phyloP scores from a whole-genome alignment of 2,797 vertebrate species.

The Protosalanx chinensis region DNA sequence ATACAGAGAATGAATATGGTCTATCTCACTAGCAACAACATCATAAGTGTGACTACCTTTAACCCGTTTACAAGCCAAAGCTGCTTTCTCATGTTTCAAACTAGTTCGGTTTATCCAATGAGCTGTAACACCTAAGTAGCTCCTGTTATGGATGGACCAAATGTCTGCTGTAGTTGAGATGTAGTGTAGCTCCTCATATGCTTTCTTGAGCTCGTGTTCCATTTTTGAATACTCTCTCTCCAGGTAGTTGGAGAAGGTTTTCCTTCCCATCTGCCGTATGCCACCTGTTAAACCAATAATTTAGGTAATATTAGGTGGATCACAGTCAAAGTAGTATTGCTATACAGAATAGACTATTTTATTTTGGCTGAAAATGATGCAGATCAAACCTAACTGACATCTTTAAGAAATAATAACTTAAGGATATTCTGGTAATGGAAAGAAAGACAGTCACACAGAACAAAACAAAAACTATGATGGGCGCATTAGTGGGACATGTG shows the following conservation, averaged over 20 bases:
- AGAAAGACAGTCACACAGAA: too few species aligned
- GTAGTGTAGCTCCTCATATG: conserved; percentile 22
- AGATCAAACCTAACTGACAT: too few species aligned
- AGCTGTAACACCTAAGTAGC: conserved; percentile 27
- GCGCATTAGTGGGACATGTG: too few species aligned
- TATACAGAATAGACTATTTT: too few species aligned
- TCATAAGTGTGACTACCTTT: conserved; percentile 29
- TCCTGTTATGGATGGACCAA: conserved; percentile 25
- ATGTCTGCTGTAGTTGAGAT: conserved; percentile 36
- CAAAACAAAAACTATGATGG: too few species aligned
- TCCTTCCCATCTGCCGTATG: conserved; percentile 6
- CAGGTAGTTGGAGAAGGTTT: conserved; percentile 18
- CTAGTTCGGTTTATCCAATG: conserved; percentile 33
- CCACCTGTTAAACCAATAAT: too few species aligned
- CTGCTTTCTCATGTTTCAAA: conserved; percentile 23
- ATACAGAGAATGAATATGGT: conserved; percentile 23
- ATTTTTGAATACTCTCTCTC: conserved; percentile 14
- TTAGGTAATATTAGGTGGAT: too few species aligned
- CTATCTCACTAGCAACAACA: conserved; percentile 26
- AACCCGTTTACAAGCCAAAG: conserved; percentile 27
- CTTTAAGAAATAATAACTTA: too few species aligned
- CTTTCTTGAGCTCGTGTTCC: conserved; percentile 21
- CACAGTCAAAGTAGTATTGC: too few species aligned
- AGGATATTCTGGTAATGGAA: too few species aligned
- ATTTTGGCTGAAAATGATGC: too few species aligned